Conservation (phyloP, 2,888 invertebrate species). For the Acleris literana region DNA sequence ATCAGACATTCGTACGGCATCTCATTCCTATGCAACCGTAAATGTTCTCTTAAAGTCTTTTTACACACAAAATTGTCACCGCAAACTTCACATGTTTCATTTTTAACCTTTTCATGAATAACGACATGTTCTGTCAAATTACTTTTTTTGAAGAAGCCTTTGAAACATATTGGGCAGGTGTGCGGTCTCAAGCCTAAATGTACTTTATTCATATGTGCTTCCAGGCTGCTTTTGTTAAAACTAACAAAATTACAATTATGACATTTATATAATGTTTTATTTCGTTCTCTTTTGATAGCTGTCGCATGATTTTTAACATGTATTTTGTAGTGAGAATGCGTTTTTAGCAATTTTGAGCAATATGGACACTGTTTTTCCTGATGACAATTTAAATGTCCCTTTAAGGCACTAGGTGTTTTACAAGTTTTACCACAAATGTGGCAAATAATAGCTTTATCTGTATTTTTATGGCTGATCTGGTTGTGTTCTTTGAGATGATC, state of each 20-base stretch:
- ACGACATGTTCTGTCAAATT: slow-evolving; percentile 56
- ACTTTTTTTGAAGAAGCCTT: slow-evolving; percentile 62
- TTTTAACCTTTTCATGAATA: slow-evolving; percentile 51
- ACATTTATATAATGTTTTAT: slow-evolving; percentile 48
- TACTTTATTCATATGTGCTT: slow-evolving; percentile 61
- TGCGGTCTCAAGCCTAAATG: slow-evolving; percentile 57
- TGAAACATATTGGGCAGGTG: slow-evolving; percentile 55
- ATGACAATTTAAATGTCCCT: slow-evolving; percentile 50
- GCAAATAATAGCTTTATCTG: slow-evolving; percentile 47
- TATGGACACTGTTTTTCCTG: slow-evolving; percentile 51
- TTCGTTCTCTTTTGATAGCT: slow-evolving; percentile 42
- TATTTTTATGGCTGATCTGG: slow-evolving; percentile 38
- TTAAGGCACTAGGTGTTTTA: slow-evolving; percentile 43
- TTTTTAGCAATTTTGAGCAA: slow-evolving; percentile 56
- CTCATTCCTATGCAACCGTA: slow-evolving; percentile 56
- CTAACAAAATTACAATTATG: slow-evolving; percentile 53
- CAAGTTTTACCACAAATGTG: slow-evolving; percentile 53
- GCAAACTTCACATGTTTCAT: slow-evolving; percentile 61
- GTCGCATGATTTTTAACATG: slow-evolving; percentile 49
- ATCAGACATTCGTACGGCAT: slow-evolving; percentile 59
- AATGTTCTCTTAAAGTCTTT: slow-evolving; percentile 59
- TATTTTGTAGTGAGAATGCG: slow-evolving; percentile 50
- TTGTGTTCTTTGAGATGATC: slow-evolving; percentile 41
- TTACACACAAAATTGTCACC: slow-evolving; percentile 57
- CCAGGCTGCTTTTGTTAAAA: slow-evolving; percentile 52